These are phyloP conservation scores for Buphagus erythrorhynchus DNA, from an alignment of 2,797 vertebrate species.

Conservation along the genomic window DNA sequence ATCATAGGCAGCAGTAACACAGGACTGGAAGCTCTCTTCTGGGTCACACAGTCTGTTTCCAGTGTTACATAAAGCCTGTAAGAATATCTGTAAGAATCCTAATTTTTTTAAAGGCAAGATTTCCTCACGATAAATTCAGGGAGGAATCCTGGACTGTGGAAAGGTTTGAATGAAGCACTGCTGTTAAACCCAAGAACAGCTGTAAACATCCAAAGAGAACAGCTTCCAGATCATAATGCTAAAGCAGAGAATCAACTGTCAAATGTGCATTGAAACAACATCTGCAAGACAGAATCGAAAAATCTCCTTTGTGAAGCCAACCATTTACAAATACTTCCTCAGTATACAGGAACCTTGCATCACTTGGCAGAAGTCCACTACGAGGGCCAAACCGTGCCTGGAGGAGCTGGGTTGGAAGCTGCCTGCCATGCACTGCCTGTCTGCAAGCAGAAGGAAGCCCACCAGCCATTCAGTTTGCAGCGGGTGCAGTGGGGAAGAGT, in stretches of 20 bases:
- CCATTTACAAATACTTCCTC: neutral
- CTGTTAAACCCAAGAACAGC: neutral
- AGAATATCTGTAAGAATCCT: neutral
- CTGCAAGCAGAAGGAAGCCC: neutral
- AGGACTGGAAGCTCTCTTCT: neutral
- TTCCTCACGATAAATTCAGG: neutral
- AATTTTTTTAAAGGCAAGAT: neutral
- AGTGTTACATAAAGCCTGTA: neutral
- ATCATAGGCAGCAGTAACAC: neutral
- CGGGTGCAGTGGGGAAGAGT: rapidly evolving
- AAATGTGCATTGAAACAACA: neutral
- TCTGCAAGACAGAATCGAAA: neutral
- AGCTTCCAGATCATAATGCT: neutral
- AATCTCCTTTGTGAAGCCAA: neutral
- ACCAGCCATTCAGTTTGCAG: neutral
- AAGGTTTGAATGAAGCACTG: neutral
- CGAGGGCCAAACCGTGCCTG: neutral
- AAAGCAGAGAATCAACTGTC: slow-evolving; percentile 7
- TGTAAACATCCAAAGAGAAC: slow-evolving; percentile 21
- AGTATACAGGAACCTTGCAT: neutral
- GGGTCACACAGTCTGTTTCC: neutral
- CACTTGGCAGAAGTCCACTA: neutral
- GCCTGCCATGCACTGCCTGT: too few relatives aligned
- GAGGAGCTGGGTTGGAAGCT: neutral
- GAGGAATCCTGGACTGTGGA: neutral